Percentiles rank a stretch among this genome's conserved stretches.
These are phyloP conservation scores for Cyclophora punctaria DNA, from an alignment of 2,888 invertebrate genomes.

Conservation along the genomic window DNA sequence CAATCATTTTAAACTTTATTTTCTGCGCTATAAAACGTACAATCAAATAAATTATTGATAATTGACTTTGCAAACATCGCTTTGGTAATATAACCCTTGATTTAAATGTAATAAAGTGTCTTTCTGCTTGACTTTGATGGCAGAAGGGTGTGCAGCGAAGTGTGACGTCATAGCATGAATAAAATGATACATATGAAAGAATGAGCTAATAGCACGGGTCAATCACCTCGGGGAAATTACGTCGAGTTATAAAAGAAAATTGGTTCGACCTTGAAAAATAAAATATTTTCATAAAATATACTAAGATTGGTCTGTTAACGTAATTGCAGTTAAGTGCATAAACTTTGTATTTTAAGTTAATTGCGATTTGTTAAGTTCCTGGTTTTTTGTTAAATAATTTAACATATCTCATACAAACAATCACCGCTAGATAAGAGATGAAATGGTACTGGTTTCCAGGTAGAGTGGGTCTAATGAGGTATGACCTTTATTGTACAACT, in stretches of 20 bases:
- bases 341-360: no score
- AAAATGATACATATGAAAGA: slow-evolving; percentile 45
- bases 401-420: no score
- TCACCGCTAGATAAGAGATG: no score
- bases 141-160: slow-evolving; percentile 45
- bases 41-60: slow-evolving; percentile 1
- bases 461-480: no score
- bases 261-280: not conserved
- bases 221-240: slow-evolving; percentile 21
- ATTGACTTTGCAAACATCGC: not conserved
- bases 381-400: no score
- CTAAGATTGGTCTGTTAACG: not conserved
- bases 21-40: slow-evolving; percentile 12
- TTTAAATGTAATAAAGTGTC: not conserved
- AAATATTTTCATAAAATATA: not conserved
- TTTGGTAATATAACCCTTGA: not conserved
- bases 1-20: slow-evolving; percentile 8
- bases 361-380: no score
- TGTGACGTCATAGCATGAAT: slow-evolving; percentile 43
- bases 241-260: not conserved
- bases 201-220: slow-evolving; percentile 33
- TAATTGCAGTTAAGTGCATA: not conserved
- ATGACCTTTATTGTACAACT: no score
- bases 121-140: not conserved
- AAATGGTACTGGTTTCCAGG: no score